phyloP scores from a whole-genome alignment of 2,888 invertebrate species.

The Cheilosia impressa region DNA sequence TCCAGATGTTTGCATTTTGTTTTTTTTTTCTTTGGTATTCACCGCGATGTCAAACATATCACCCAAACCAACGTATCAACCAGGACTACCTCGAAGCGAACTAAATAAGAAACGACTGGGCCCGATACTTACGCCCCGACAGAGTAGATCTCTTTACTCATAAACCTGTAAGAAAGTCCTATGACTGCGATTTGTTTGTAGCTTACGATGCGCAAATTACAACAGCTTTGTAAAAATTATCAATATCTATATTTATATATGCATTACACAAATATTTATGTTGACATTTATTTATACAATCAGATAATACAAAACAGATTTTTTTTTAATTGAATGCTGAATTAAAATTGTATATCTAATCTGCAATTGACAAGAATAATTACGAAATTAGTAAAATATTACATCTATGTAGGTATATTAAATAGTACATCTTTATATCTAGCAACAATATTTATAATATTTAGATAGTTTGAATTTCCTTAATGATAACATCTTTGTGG shows the following conservation, averaged over 20 bases:
- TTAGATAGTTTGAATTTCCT: constrained; percentile 52
- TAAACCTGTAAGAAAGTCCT: background rate
- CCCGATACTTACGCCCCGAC: too few species aligned
- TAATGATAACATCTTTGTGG: constrained; percentile 61
- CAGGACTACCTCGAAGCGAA: too few species aligned
- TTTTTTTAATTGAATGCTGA: constrained; percentile 27
- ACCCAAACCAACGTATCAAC: too few species aligned
- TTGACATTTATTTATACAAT: constrained; percentile 57
- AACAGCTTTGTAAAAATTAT: constrained; percentile 45
- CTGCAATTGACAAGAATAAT: constrained; percentile 68
- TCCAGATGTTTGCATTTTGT: too few species aligned
- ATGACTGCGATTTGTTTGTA: background rate
- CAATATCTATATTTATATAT: constrained; percentile 52
- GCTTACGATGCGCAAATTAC: background rate
- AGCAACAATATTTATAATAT: constrained; percentile 31
- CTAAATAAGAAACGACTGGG: too few species aligned
- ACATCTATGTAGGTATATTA: constrained; percentile 32
- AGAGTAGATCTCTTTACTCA: too few species aligned
- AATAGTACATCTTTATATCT: constrained; percentile 2
- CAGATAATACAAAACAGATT: constrained; percentile 56
- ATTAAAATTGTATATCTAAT: constrained; percentile 39
- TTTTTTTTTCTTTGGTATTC: too few species aligned
- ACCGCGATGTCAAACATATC: too few species aligned
- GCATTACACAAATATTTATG: constrained; percentile 58
- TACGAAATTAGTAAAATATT: constrained; percentile 58